Conservation (phyloP, 2,113 vertebrate genomes). For the Podilymbus podiceps region DNA sequence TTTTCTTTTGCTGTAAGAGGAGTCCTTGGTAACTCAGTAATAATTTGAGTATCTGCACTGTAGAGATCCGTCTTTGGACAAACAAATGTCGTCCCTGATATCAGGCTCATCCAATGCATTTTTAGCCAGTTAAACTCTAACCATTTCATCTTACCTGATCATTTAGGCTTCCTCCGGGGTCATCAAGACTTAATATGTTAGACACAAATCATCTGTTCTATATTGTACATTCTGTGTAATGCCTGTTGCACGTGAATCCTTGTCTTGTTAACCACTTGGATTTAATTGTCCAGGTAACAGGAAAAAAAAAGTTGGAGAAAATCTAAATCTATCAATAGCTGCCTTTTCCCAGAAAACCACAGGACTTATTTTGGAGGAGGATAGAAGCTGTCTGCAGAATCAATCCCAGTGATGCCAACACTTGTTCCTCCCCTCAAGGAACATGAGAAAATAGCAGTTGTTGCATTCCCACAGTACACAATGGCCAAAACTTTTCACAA, state of each 20-base stretch:
- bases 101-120: not conserved
- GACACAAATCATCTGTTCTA: not conserved
- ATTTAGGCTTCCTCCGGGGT: not conserved
- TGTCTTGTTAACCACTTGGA: not conserved
- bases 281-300: not conserved
- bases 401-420: not conserved
- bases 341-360: not conserved
- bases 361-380: not conserved
- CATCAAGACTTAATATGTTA: not conserved
- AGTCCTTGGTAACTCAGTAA: not conserved
- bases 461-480: not conserved
- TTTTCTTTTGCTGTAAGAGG: not conserved
- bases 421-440: not conserved
- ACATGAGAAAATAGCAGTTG: not conserved
- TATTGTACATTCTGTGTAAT: not conserved
- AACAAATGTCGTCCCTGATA: not conserved
- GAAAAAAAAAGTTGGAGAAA: not conserved
- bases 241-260: not conserved
- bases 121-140: not conserved
- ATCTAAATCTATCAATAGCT: not conserved
- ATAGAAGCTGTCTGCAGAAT: not conserved
- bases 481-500: not conserved
- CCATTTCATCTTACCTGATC: not conserved
- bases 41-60: not conserved
- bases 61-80: not conserved